Evolutionary conservation across 2,797 vertebrate species (phyloP).

Genomic region (Myiotriccus ornatus): DNA sequence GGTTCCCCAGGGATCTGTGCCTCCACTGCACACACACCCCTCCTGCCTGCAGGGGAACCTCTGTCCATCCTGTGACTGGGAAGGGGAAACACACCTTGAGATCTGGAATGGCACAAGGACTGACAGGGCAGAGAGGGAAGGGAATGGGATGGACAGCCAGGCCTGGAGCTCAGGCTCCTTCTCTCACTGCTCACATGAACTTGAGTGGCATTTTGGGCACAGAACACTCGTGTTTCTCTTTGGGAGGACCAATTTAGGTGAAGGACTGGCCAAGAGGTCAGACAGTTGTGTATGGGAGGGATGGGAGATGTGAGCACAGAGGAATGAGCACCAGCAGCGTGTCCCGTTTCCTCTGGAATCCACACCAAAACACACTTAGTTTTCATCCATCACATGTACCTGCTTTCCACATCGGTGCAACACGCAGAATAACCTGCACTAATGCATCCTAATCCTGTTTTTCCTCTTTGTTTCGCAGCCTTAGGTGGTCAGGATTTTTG

Average conservation of each 20-base stretch:
- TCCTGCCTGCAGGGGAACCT: not conserved
- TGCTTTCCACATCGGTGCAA: not conserved
- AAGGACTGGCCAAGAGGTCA: rapidly evolving
- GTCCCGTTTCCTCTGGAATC: rapidly evolving
- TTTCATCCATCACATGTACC: conserved; percentile 3
- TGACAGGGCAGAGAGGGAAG: not conserved
- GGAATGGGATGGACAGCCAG: not conserved
- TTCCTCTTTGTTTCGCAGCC: conserved; percentile 33
- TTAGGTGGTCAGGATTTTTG: conserved; percentile 5
- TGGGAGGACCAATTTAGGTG: rapidly evolving
- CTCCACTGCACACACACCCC: not conserved
- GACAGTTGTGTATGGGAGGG: not conserved
- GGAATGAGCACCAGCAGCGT: rapidly evolving
- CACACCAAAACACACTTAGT: not conserved
- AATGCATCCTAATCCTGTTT: conserved; percentile 62
- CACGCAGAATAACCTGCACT: conserved; percentile 39
- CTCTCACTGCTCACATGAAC: not conserved
- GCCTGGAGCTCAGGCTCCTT: rapidly evolving
- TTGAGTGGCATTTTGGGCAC: rapidly evolving
- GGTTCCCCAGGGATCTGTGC: not conserved
- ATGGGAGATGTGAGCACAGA: rapidly evolving
- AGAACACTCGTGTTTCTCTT: not conserved
- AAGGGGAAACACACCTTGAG: not conserved
- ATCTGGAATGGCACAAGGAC: rapidly evolving
- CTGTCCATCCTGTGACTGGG: too few species aligned